Conservation (phyloP, 2,113 vertebrate species). For the Papio anubis region DNA sequence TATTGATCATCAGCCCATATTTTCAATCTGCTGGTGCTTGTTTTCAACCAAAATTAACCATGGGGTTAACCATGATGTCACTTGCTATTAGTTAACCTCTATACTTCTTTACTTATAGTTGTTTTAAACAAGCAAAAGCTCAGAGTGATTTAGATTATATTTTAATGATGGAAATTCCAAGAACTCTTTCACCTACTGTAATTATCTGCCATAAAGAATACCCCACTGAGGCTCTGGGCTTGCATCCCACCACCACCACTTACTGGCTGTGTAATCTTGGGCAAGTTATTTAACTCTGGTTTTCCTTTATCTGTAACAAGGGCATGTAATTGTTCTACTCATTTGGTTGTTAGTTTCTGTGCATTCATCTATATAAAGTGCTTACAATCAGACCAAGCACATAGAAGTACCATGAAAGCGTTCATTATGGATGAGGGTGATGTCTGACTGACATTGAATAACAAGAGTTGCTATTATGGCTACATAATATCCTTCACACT, state of each 20-base stretch:
- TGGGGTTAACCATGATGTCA: neutral
- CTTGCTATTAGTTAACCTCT: neutral
- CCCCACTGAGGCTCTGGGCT: neutral
- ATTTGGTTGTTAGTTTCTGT: neutral
- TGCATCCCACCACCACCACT: neutral
- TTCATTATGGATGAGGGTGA: neutral
- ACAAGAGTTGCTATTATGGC: neutral
- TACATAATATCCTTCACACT: neutral
- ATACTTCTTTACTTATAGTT: neutral
- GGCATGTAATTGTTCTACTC: neutral
- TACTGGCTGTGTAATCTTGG: neutral
- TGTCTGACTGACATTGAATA: neutral
- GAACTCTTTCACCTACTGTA: neutral
- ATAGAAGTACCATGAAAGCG: neutral
- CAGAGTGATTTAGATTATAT: neutral
- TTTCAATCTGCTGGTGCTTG: neutral
- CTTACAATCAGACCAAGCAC: neutral
- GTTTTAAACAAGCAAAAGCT: neutral
- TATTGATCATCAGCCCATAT: neutral
- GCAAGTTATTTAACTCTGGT: neutral
- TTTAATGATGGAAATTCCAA: neutral
- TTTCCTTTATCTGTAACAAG: neutral
- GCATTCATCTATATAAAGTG: neutral
- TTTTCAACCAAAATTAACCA: neutral
- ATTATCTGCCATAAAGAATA: neutral